Base-by-base conservation (phyloP, 2,888 invertebrate genomes). In the Ochropacha duplaris region DNA sequence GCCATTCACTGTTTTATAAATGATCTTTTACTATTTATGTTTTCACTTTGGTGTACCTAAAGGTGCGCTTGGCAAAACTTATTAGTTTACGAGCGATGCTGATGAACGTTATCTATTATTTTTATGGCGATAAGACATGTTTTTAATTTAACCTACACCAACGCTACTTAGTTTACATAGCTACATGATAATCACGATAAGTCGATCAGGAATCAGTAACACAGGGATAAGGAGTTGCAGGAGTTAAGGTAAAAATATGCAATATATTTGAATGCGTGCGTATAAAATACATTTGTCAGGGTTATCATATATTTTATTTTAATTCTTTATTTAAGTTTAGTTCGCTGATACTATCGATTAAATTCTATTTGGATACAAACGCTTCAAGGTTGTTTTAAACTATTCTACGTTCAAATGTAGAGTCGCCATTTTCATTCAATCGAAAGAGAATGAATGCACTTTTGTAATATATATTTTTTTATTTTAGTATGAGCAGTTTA, bases 281-380 rank as follows among this genome's bases (percentile, higher is more conserved):
- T 39, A 39, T n/a, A 16, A 39, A 44, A 44, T 19, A 39, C 16
- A 19, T 19, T 44, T 19, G n/a, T 31, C 19, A 8, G 22, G 52
- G 52, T 52, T 31, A 51, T 51, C 51, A 28, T 50, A 28, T 28
- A 4, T 16, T 11, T 9, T 24, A 31, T 51, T 34, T 31, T 26
- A 44, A 22, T 49, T 11, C 22, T 24, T 14, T 31, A 26, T 58
- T 28, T 39, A 39, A 55, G 28, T 49, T 4, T 55, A 64, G 57
- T 64, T 59, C 57, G 62, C 56, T 61, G 58, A 67, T 64, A 57
- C 56, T 59, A 62, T 31, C 16, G 19, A 52, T n/a, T n/a, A n/a
- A n/a, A n/a, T 44, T 19, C 63, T 75, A 68, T 74, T 74, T 68
- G 68, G 76, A 74, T 74, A 76, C 74, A 71, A 65, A 57, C 59